Conservation (phyloP, 2,888 invertebrate species). For the Pyralis farinalis region DNA sequence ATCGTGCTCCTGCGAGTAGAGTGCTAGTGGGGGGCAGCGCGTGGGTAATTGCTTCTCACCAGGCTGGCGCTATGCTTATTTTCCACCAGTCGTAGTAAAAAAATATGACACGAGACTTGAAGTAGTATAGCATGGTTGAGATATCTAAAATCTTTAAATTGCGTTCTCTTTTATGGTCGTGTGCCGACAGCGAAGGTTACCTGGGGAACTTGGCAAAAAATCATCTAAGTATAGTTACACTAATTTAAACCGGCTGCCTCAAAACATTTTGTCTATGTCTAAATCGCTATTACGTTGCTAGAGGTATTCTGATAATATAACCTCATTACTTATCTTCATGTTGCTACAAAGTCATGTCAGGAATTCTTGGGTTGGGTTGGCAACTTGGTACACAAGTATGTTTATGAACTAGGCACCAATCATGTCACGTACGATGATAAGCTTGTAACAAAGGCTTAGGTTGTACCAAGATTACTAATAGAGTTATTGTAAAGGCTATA, state of each 20-base stretch:
- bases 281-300: no score
- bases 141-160: not conserved
- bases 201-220: not conserved
- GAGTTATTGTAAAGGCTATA: constrained; percentile 11
- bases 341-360: constrained; percentile 32
- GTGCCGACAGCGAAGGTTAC: constrained; percentile 5
- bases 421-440: constrained; percentile 44
- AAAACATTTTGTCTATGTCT: not conserved
- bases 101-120: no score
- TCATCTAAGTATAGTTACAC: not conserved
- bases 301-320: no score
- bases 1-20: no score
- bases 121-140: no score
- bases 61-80: no score
- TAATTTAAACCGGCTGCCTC: not conserved
- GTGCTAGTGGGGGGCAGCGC: no score
- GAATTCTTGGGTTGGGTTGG: constrained; percentile 32
- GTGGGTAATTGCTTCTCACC: no score
- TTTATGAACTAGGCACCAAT: constrained; percentile 27
- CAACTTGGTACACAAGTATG: no score
- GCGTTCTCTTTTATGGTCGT: constrained; percentile 9
- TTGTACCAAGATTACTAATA: constrained; percentile 15
- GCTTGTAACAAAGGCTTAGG: constrained; percentile 34
- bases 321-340: no score
- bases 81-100: no score